These are phyloP conservation scores for Ciconia nigra DNA, from an alignment of 2,797 vertebrate species.

Conservation along the genomic window DNA sequence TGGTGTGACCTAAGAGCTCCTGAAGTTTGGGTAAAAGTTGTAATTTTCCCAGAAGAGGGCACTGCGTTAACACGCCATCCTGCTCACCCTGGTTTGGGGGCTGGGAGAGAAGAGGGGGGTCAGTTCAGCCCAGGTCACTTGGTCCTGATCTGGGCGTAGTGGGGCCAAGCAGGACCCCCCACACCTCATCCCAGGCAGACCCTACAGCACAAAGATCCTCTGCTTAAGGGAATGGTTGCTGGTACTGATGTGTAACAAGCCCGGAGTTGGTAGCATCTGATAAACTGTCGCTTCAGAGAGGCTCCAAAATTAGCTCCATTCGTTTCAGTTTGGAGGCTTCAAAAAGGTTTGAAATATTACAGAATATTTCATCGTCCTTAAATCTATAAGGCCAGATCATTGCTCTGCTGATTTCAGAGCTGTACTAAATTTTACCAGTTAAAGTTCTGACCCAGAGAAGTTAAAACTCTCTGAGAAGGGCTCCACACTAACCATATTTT, in stretches of 20 bases:
- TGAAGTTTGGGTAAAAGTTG: neutral
- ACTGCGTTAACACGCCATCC: neutral
- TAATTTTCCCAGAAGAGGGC: neutral
- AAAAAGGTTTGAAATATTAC: neutral
- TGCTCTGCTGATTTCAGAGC: neutral
- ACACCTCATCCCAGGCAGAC: neutral
- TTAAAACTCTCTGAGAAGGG: neutral
- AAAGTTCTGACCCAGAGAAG: neutral
- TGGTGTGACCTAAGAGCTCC: neutral
- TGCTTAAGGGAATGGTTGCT: neutral
- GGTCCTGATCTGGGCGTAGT: neutral
- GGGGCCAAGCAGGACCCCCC: neutral
- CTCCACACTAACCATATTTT: neutral
- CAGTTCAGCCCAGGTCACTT: neutral
- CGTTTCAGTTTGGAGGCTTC: neutral
- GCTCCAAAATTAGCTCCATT: neutral
- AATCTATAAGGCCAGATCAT: neutral
- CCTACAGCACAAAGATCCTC: neutral
- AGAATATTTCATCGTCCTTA: neutral
- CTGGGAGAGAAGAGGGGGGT: neutral
- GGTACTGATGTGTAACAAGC: neutral
- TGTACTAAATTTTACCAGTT: neutral
- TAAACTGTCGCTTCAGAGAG: neutral
- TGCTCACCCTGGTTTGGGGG: neutral
- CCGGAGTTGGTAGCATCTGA: neutral